Percentiles rank a stretch among this genome's conserved stretches.
These are phyloP conservation scores for Otus sunia DNA, from an alignment of 2,113 vertebrate genomes.

Conservation along the genomic window DNA sequence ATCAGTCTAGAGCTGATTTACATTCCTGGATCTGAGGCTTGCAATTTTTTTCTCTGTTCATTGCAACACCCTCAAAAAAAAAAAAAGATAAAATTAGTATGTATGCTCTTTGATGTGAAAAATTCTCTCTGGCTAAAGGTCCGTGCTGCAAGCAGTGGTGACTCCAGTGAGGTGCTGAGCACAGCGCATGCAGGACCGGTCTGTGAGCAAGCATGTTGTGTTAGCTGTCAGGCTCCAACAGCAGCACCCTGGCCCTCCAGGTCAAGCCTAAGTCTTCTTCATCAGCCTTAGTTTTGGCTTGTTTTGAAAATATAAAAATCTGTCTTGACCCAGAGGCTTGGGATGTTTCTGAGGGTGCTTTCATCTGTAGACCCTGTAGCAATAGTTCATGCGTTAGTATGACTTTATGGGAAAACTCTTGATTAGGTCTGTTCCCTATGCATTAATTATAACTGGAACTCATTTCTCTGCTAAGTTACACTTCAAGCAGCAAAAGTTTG, in stretches of 20 bases:
- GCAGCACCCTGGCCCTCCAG: background rate
- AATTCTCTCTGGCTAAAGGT: background rate
- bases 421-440: background rate
- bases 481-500: background rate
- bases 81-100: background rate
- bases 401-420: background rate
- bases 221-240: background rate
- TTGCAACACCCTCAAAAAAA: background rate
- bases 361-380: background rate
- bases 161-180: background rate
- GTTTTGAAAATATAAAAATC: background rate
- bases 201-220: background rate
- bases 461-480: background rate
- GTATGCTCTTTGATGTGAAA: background rate
- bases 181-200: rapidly evolving
- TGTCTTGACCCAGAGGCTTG: background rate
- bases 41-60: background rate
- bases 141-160: background rate
- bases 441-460: background rate
- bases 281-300: background rate
- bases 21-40: background rate
- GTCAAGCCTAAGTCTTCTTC: background rate
- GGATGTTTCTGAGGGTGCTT: background rate
- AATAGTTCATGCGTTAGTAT: background rate
- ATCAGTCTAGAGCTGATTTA: background rate